Percentiles rank a stretch among this genome's conserved stretches.
phyloP scores from a whole-genome alignment of 2,113 vertebrate species.

The Mus pahari region DNA sequence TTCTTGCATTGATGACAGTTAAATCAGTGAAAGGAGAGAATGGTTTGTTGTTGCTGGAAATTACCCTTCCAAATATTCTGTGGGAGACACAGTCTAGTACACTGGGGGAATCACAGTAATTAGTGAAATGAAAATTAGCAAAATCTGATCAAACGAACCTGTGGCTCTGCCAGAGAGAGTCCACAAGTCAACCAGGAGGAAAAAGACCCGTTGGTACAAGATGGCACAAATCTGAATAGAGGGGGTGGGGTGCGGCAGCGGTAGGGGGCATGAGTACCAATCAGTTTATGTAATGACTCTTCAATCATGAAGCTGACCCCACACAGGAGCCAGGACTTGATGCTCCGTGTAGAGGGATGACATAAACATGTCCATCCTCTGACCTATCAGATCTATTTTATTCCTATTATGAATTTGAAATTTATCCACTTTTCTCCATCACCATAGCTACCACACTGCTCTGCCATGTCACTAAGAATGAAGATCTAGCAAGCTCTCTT shows the following conservation, averaged over 20 bases:
- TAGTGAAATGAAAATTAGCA: neutral
- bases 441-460: neutral
- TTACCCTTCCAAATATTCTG: conserved; percentile 33
- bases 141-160: neutral
- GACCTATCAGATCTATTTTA: neutral
- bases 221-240: neutral
- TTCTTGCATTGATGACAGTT: neutral
- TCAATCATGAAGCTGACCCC: neutral
- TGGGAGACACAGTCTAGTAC: neutral
- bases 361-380: neutral
- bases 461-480: neutral
- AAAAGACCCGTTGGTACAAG: neutral
- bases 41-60: neutral
- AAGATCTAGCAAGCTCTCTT: neutral
- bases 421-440: neutral
- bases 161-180: neutral
- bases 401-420: neutral
- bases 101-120: neutral
- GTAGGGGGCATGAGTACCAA: neutral
- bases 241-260: neutral
- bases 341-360: neutral
- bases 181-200: conserved; percentile 24
- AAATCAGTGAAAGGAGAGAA: conserved; percentile 6
- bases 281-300: neutral
- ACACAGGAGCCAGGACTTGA: neutral